These are phyloP conservation scores for Sitophilus oryzae DNA, from an alignment of 1,140 invertebrate genomes.

Conservation along the genomic window DNA sequence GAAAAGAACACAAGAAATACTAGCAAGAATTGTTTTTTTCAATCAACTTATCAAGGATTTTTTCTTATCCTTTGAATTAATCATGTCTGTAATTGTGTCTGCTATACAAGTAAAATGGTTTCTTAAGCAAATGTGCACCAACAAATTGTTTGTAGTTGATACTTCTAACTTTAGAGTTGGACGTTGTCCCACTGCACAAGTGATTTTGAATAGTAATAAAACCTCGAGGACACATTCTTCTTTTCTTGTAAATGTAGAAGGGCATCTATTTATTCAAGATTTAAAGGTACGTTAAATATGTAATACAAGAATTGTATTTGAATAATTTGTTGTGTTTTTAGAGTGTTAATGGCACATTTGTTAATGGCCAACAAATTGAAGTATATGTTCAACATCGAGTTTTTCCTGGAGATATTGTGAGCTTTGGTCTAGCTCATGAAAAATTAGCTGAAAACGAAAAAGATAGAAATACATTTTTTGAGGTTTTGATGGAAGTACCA, in stretches of 20 bases:
- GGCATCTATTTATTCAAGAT: conserved; percentile 2
- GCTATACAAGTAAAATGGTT: neutral
- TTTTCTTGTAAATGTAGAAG: conserved; percentile 3
- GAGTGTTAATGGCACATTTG: conserved; percentile 21
- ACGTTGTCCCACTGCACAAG: neutral
- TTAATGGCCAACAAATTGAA: conserved; percentile 11
- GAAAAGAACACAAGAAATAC: too few relatives aligned
- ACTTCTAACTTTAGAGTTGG: neutral
- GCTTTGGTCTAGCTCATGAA: conserved; percentile 4
- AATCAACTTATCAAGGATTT: too few relatives aligned
- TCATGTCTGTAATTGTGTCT: neutral
- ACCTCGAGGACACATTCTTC: conserved; percentile 6
- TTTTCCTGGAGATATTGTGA: conserved; percentile 9
- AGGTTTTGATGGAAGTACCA: neutral
- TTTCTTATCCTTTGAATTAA: too few relatives aligned
- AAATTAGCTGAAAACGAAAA: neutral
- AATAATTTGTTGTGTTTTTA: neutral
- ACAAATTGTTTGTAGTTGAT: neutral
- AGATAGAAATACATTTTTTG: conserved; percentile 12
- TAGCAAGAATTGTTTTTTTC: too few relatives aligned
- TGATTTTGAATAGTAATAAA: conserved; percentile 7
- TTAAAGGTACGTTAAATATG: conserved; percentile 8
- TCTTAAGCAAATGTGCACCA: neutral
- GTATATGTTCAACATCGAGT: neutral
- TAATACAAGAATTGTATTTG: neutral